A percentile compares a stretch with the other conserved stretches of the same genome.
phyloP scores from a whole-genome alignment of 2,113 vertebrate genomes.

The Spea bombifrons region DNA sequence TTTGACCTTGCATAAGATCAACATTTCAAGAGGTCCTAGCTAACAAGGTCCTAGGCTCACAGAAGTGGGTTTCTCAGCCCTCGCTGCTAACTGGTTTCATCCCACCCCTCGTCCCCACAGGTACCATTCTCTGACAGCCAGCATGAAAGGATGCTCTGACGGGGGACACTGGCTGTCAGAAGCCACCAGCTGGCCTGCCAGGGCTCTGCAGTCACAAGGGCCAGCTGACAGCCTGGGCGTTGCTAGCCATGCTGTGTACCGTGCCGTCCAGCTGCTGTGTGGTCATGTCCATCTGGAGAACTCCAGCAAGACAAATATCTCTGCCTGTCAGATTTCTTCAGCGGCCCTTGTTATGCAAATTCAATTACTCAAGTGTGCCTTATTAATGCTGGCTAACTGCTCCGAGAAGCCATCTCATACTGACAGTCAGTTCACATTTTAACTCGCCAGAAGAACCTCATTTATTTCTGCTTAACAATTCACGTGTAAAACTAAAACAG shows the following conservation, averaged over 20 bases:
- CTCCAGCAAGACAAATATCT: conserved; percentile 80
- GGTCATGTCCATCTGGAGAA: conserved; percentile 83
- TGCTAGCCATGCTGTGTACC: conserved; percentile 78
- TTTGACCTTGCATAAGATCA: conserved; percentile 53
- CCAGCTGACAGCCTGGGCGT: conserved; percentile 81
- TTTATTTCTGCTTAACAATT: conserved; percentile 75
- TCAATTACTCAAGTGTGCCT: conserved; percentile 84
- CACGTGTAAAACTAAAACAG: conserved; percentile 72
- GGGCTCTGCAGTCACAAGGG: conserved; percentile 69
- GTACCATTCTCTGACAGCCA: conserved; percentile 74
- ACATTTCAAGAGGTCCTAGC: conserved; percentile 53
- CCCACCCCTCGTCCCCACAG: conserved; percentile 68
- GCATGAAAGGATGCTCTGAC: conserved; percentile 71
- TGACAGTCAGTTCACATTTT: conserved; percentile 72
- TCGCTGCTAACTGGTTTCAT: conserved; percentile 70
- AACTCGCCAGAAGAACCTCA: conserved; percentile 73
- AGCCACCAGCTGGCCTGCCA: conserved; percentile 83
- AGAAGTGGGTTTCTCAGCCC: conserved; percentile 63
- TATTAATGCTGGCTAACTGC: conserved; percentile 79
- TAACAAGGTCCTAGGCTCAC: conserved; percentile 54
- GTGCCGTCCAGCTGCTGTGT: conserved; percentile 91
- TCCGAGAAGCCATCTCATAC: conserved; percentile 73
- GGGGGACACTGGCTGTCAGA: conserved; percentile 76
- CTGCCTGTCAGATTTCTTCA: conserved; percentile 76
- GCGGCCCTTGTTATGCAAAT: conserved; percentile 97